Percentiles rank a stretch among this genome's conserved stretches.
Conservation (phyloP, 1,140 invertebrate genomes). For the Hyles vespertilio region DNA sequence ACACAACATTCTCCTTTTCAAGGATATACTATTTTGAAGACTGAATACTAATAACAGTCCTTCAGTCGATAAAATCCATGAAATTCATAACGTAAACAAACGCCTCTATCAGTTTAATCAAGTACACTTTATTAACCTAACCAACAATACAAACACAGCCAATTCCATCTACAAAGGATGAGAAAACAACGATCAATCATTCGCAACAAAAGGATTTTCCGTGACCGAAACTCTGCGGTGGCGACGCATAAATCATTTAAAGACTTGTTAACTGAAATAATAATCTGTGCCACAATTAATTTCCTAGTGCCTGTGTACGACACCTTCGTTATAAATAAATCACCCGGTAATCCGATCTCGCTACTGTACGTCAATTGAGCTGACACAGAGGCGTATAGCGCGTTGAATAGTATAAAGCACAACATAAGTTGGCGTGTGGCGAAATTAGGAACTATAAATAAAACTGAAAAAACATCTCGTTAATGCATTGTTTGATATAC, state of each 20-base stretch:
- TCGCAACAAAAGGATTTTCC: too few species aligned
- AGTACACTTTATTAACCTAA: too few species aligned
- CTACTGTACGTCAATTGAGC: conserved; percentile 16
- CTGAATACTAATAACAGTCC: too few species aligned
- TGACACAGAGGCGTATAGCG: not conserved
- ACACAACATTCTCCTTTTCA: too few species aligned
- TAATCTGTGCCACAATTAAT: conserved; percentile 48
- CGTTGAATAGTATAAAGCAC: not conserved
- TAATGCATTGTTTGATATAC: too few species aligned
- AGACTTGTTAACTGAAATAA: conserved; percentile 44
- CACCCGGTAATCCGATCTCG: conserved; percentile 28
- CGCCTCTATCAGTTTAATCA: too few species aligned
- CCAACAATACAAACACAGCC: not conserved
- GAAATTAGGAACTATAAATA: too few species aligned
- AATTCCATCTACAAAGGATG: not conserved
- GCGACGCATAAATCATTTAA: conserved; percentile 43
- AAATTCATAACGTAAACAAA: too few species aligned
- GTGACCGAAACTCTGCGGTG: conserved; percentile 9
- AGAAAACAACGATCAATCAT: not conserved
- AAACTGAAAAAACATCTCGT: too few species aligned
- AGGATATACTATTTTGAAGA: too few species aligned
- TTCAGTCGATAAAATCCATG: too few species aligned
- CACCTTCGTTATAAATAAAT: conserved; percentile 46
- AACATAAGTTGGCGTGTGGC: not conserved
- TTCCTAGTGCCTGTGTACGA: conserved; percentile 32